phyloP scores from a whole-genome alignment of 1,140 invertebrate genomes.

The Pseudomyrmex gracilis region DNA sequence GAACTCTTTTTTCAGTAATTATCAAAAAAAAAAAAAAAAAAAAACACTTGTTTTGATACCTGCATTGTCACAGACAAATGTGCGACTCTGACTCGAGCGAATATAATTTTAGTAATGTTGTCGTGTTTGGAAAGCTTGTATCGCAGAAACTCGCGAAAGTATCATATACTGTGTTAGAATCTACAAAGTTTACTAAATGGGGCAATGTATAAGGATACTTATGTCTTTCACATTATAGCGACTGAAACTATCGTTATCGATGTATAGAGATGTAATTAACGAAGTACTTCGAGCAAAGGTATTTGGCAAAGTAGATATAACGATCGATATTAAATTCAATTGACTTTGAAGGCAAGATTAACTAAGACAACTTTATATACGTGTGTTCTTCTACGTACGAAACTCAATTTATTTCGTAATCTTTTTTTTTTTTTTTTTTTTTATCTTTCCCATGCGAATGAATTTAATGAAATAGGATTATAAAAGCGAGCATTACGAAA shows the following conservation, averaged over 20 bases:
- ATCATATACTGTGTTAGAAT: conserved; percentile 61
- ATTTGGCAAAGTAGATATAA: conserved; percentile 52
- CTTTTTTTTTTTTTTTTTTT: conserved; percentile 11
- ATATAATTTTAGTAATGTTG: conserved; percentile 68
- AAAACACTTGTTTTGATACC: conserved; percentile 51
- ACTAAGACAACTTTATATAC: background rate
- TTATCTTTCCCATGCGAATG: background rate
- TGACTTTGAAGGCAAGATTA: conserved; percentile 10
- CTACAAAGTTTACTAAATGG: conserved; percentile 70
- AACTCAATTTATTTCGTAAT: conserved; percentile 4
- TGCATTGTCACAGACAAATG: conserved; percentile 2
- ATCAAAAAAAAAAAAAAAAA: too few relatives aligned
- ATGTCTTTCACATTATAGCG: conserved; percentile 77
- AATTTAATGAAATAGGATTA: conserved; percentile 26
- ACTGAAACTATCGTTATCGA: conserved; percentile 60
- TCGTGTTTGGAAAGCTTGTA: conserved; percentile 77
- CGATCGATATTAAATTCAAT: conserved; percentile 30
- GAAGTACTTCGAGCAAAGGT: conserved; percentile 21
- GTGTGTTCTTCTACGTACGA: conserved; percentile 23
- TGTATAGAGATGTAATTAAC: conserved; percentile 20
- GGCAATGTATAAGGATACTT: conserved; percentile 72
- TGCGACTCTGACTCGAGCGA: conserved; percentile 16
- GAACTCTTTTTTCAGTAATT: conserved; percentile 38
- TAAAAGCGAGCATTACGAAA: conserved; percentile 6
- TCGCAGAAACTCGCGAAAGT: conserved; percentile 30